Evolutionary conservation across 2,113 vertebrate species (phyloP).

Genomic region (Saccopteryx bilineata): DNA sequence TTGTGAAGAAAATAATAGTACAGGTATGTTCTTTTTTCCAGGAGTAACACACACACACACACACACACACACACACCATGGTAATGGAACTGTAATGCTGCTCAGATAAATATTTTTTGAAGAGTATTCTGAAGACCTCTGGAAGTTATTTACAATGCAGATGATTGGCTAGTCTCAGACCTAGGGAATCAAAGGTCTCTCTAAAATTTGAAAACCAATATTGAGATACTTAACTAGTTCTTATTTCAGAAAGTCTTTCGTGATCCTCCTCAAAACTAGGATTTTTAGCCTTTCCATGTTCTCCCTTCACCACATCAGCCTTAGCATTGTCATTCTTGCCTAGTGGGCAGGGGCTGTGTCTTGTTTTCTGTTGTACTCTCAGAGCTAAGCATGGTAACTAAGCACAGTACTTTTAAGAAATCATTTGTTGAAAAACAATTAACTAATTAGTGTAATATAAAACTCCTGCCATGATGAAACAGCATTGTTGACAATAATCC

Average conservation of each 20-base stretch:
- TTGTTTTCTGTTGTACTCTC: background rate
- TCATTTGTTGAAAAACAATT: background rate
- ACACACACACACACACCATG: too few species aligned
- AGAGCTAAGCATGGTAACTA: background rate
- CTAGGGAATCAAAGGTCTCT: background rate
- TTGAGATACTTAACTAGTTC: background rate
- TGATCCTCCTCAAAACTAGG: background rate
- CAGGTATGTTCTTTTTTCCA: background rate
- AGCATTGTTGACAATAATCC: constrained; percentile 2
- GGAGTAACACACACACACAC: background rate
- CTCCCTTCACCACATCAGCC: background rate
- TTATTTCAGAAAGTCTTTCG: background rate
- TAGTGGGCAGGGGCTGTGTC: background rate
- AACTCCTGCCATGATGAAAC: constrained; percentile 40
- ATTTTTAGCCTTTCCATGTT: background rate
- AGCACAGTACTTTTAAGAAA: background rate
- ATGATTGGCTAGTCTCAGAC: background rate
- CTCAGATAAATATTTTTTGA: background rate
- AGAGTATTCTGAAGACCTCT: background rate
- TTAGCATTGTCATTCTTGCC: background rate
- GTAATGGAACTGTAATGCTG: background rate
- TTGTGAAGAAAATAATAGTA: constrained; percentile 17
- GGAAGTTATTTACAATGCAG: background rate
- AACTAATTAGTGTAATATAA: background rate
- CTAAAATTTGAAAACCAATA: background rate